phyloP scores from a whole-genome alignment of 2,888 invertebrate species.

The Mayetiola destructor region DNA sequence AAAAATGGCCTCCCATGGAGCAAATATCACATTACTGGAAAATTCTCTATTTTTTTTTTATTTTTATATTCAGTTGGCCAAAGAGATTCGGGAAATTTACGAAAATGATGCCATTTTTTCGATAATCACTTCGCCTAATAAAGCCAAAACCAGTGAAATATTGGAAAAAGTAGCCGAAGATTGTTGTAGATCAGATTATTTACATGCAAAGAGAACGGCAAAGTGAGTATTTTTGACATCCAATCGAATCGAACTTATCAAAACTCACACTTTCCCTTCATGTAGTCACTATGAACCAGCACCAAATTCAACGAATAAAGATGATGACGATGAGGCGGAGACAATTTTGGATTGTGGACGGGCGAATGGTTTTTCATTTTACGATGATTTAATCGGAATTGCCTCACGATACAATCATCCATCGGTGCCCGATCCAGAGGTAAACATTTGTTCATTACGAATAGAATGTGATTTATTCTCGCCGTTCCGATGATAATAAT shows the following conservation, averaged over 20 bases:
- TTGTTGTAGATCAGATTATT: background rate
- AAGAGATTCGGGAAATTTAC: conserved; percentile 18
- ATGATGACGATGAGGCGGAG: conserved; percentile 39
- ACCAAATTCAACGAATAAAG: no score
- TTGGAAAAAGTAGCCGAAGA: background rate
- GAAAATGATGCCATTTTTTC: conserved; percentile 58
- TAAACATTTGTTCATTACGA: conserved; percentile 22
- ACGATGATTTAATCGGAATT: conserved; percentile 75
- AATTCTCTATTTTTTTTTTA: no score
- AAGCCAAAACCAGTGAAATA: background rate
- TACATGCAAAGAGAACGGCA: background rate
- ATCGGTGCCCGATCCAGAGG: conserved; percentile 69
- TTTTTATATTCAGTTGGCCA: background rate
- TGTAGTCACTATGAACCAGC: background rate
- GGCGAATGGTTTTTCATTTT: conserved; percentile 75
- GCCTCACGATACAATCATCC: conserved; percentile 71
- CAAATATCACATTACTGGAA: no score
- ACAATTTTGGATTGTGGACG: conserved; percentile 59
- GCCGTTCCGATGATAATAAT: background rate
- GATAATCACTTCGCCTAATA: conserved; percentile 53
- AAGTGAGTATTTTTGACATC: background rate
- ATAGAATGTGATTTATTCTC: background rate
- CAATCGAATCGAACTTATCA: background rate
- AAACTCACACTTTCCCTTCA: background rate
- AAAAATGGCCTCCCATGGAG: no score